These are phyloP conservation scores for Scartelaos histophorus DNA, from an alignment of 2,113 vertebrate genomes.

Conservation along the genomic window DNA sequence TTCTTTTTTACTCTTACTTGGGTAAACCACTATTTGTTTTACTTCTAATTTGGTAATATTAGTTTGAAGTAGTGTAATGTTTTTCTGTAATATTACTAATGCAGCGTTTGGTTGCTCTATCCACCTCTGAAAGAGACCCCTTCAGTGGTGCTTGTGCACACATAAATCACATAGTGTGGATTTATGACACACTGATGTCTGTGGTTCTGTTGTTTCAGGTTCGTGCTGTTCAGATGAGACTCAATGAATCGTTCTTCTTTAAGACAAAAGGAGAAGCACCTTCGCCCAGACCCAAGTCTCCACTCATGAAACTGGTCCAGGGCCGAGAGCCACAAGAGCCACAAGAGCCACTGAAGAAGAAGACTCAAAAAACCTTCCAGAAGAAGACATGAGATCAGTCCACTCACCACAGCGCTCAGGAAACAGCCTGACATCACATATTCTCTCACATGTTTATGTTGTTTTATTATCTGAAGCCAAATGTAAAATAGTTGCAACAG, in stretches of 20 bases:
- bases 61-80: too few relatives aligned
- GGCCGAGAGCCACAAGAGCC: conserved; percentile 30
- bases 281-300: conserved; percentile 62
- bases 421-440: background rate
- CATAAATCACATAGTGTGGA: background rate
- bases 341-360: conserved; percentile 32
- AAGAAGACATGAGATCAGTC: too few relatives aligned
- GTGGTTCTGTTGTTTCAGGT: conserved; percentile 42
- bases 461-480: background rate
- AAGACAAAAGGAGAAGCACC: conserved; percentile 70
- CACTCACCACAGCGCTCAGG: background rate
- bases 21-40: too few relatives aligned
- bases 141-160: background rate
- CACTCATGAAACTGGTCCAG: conserved; percentile 70
- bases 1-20: too few relatives aligned
- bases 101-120: too few relatives aligned
- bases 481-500: background rate
- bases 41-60: too few relatives aligned
- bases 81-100: too few relatives aligned
- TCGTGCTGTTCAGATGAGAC: conserved; percentile 70
- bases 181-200: background rate
- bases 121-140: too few relatives aligned
- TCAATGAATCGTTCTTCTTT: conserved; percentile 81
- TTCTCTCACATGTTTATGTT: background rate
- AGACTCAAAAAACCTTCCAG: too few relatives aligned